These are phyloP conservation scores for Telenomus remus DNA, from an alignment of 1,140 invertebrate species.

Conservation along the genomic window DNA sequence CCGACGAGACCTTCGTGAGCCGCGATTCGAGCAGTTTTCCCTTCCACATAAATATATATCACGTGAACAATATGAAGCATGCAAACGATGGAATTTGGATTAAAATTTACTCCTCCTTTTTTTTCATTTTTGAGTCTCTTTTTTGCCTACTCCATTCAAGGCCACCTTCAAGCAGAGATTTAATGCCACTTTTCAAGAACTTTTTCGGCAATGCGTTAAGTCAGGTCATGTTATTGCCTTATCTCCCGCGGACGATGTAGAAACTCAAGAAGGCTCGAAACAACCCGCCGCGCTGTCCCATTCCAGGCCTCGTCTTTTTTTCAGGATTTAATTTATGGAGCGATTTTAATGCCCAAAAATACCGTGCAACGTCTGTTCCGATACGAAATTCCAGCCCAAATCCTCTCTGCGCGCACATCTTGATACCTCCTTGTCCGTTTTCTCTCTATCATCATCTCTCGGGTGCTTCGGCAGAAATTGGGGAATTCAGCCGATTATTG, in stretches of 20 bases:
- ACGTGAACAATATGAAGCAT: slow-evolving; percentile 30
- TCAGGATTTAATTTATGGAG: slow-evolving; percentile 70
- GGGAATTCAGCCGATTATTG: slow-evolving; percentile 49
- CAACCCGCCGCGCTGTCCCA: slow-evolving; percentile 61
- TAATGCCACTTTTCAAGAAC: slow-evolving; percentile 57
- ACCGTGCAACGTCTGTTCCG: slow-evolving; percentile 62
- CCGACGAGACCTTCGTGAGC: background rate
- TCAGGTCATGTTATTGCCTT: slow-evolving; percentile 71
- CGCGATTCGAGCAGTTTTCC: background rate
- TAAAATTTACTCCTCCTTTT: too few relatives aligned
- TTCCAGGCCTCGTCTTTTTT: slow-evolving; percentile 61
- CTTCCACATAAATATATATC: too few relatives aligned
- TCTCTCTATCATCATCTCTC: slow-evolving; percentile 15
- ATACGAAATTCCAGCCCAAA: slow-evolving; percentile 63
- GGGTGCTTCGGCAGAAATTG: slow-evolving; percentile 45
- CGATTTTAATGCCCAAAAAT: slow-evolving; percentile 72
- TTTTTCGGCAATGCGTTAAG: slow-evolving; percentile 66
- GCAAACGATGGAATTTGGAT: slow-evolving; percentile 34
- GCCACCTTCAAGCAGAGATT: slow-evolving; percentile 47
- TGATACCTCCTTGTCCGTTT: slow-evolving; percentile 44
- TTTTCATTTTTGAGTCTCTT: too few relatives aligned
- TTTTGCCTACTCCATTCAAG: slow-evolving; percentile 38
- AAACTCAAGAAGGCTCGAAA: slow-evolving; percentile 65
- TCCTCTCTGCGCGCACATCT: slow-evolving; percentile 37
- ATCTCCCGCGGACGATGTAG: slow-evolving; percentile 62